A percentile compares a stretch with the other conserved stretches of the same genome.
Evolutionary conservation across 2,888 invertebrate species (phyloP).

Genomic region (Sylvicola fuscatus): DNA sequence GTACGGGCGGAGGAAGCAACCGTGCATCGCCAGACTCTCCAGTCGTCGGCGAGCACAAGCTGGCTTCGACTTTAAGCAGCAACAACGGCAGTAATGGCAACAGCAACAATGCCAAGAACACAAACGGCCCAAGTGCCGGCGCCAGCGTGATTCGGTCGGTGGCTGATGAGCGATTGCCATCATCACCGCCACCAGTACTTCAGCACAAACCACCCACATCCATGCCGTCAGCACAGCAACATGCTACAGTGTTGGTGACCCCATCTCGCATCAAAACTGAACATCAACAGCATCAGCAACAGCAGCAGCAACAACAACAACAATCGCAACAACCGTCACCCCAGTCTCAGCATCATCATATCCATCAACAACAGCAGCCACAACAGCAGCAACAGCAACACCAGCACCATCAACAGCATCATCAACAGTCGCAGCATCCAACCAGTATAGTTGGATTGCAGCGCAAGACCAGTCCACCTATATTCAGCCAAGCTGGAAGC

Average conservation of each 20-base stretch:
- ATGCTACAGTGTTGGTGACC: conserved; percentile 29
- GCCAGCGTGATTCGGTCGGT: conserved; percentile 25
- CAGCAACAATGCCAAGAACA: conserved; percentile 1
- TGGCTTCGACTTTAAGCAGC: background rate
- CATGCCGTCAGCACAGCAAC: conserved; percentile 15
- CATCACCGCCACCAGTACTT: conserved; percentile 10
- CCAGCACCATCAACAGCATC: conserved; percentile 13
- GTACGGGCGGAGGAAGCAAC: conserved; percentile 1
- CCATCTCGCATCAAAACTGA: conserved; percentile 28
- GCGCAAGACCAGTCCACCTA: too few relatives aligned
- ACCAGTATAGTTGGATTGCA: conserved; percentile 1
- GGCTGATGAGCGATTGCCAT: conserved; percentile 22
- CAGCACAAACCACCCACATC: conserved; percentile 11
- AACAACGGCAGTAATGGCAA: background rate
- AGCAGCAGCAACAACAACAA: conserved; percentile 12
- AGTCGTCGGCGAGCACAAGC: conserved; percentile 6
- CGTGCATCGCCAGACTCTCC: conserved; percentile 23
- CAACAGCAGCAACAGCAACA: conserved; percentile 14
- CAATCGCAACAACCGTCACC: conserved; percentile 23
- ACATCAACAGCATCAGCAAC: conserved; percentile 13
- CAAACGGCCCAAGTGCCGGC: conserved; percentile 9
- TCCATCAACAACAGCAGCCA: conserved; percentile 11
- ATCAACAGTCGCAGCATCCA: conserved; percentile 16
- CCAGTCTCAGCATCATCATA: conserved; percentile 21
- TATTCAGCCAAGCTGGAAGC: too few relatives aligned